Base-by-base conservation (phyloP, 23 tunicate species). In the Halocynthia aurantium region DNA sequence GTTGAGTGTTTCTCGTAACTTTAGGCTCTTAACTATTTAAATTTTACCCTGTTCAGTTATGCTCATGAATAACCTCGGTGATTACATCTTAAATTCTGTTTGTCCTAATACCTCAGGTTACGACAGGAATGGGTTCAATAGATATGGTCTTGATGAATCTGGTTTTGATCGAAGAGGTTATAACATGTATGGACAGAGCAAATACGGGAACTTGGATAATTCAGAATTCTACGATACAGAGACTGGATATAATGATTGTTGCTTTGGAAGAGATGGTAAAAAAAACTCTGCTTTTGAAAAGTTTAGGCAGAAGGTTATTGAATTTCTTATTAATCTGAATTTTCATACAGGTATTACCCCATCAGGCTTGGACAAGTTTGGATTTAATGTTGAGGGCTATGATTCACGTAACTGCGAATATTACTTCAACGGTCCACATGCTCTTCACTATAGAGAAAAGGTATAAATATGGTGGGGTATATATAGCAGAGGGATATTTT, bases 211-310 rank as follows among this genome's bases (percentile, higher is more conserved):
- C 10, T 22, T 40, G 8, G 96, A 84, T 19, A 21, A 65, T 0
- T 51, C 75, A 11, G 88, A 80, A 19, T 70, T 73, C 50, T 89
- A 55, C 63, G 85, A 89, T 65, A 69, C 57, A 5, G 96, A 89
- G 31, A 84, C 96, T 62, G 96, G 96, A 17, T 84, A 57, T 53
- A 89, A 83, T 51, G 96, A 89, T 62, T 84, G 88, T 53, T 89
- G 96, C 77, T 89, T 89, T 69, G 75, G 89, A 51, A 84, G 96
- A 84, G 96, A 84, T 84, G 96, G 96, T 89, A 8, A 11, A 81
- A n/a, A 69, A 1, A 15, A 15, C 64, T 17, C 2, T 4, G 4
- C 4, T 60, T 0, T 60, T 15, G 40, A 68, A 22, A 68, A 11
- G 22, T 2, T 68, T n/a, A 18, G 1, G 18, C 21, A 12, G 13